phyloP scores from a whole-genome alignment of 2,113 vertebrate species.

The Sceloporus tristichus region DNA sequence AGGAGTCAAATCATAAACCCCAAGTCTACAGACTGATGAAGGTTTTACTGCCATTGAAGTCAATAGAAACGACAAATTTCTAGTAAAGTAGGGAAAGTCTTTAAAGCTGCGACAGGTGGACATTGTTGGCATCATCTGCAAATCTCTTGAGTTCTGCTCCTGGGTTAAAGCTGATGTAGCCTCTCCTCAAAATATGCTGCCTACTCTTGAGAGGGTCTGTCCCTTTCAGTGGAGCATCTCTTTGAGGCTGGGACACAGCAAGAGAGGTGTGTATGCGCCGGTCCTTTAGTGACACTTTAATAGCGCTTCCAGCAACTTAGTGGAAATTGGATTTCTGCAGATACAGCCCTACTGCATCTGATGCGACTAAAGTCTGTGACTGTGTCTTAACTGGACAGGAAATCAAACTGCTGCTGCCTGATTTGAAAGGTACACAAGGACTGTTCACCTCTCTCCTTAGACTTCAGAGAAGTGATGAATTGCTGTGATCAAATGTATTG shows the following conservation, averaged over 20 bases:
- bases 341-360: background rate
- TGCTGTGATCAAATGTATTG: background rate
- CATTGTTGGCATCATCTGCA: background rate
- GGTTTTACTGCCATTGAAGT: background rate
- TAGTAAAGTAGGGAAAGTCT: background rate
- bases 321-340: background rate
- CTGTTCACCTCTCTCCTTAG: constrained; percentile 5
- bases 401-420: background rate
- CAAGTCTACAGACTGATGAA: no score
- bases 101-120: background rate
- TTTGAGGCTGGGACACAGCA: background rate
- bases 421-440: background rate
- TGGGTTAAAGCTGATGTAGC: background rate
- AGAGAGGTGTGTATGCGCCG: background rate
- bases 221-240: background rate
- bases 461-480: background rate
- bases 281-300: background rate
- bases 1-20: background rate
- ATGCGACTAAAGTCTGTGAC: background rate
- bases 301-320: background rate
- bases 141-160: background rate
- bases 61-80: background rate
- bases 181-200: background rate
- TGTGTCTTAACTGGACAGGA: background rate
- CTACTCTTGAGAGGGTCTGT: background rate